These are phyloP conservation scores for Leptosomus discolor DNA, from an alignment of 2,113 vertebrate genomes.

Conservation along the genomic window DNA sequence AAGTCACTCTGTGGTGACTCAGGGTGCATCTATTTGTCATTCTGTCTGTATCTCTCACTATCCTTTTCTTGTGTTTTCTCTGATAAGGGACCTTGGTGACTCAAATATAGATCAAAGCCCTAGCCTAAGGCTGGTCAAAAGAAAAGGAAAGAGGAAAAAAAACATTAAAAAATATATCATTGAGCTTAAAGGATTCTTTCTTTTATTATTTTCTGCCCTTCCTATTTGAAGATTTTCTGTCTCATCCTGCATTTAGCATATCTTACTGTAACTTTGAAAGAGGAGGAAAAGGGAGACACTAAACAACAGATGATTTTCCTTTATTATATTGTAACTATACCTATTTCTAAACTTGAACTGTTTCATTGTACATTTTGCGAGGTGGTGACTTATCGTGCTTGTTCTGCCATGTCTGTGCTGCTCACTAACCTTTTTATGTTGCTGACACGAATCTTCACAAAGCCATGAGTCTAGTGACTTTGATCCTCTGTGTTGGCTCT, in stretches of 20 bases:
- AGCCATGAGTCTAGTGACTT: neutral
- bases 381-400: neutral
- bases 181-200: neutral
- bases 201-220: slow-evolving; percentile 13
- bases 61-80: slow-evolving; percentile 32
- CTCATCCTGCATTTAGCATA: neutral
- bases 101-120: slow-evolving; percentile 64
- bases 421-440: neutral
- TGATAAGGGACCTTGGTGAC: slow-evolving; percentile 54
- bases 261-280: neutral
- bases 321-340: neutral
- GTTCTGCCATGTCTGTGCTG: neutral
- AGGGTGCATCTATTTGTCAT: slow-evolving; percentile 38
- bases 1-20: neutral
- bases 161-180: neutral
- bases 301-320: neutral
- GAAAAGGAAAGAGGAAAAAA: neutral
- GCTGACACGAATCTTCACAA: neutral
- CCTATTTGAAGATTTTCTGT: neutral
- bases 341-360: neutral
- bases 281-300: neutral
- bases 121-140: slow-evolving; percentile 33
- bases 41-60: neutral
- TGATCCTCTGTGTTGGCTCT: neutral
- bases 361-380: neutral